Conservation (phyloP, 1,140 invertebrate genomes). For the Drosophila subpulchrella region DNA sequence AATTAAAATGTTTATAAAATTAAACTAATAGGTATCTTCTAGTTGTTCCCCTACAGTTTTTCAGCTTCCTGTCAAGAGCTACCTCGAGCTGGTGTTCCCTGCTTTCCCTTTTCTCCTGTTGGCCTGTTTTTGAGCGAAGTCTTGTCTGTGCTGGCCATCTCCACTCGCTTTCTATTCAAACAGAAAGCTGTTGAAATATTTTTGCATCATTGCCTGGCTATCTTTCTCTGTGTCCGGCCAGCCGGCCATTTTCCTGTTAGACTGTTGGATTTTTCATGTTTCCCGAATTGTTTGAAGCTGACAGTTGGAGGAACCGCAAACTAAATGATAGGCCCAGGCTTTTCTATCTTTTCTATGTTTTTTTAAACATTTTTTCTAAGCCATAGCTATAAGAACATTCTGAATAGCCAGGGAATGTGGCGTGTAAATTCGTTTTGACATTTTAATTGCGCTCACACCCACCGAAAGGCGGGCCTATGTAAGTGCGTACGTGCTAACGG, state of each 20-base stretch:
- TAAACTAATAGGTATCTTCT: neutral
- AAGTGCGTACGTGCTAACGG: constrained; percentile 29
- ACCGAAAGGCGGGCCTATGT: neutral
- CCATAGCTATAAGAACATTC: neutral
- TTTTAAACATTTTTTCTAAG: neutral
- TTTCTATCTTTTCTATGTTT: neutral
- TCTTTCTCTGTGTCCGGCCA: constrained; percentile 42
- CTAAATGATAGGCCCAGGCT: constrained; percentile 56
- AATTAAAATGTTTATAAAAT: too few species aligned
- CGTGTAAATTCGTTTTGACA: constrained; percentile 55
- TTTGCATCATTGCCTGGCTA: constrained; percentile 44
- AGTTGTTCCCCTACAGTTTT: neutral
- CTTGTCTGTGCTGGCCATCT: constrained; percentile 40
- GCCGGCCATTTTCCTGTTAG: constrained; percentile 58
- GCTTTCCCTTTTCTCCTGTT: constrained; percentile 1
- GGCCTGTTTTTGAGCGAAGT: constrained; percentile 35
- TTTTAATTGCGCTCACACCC: constrained; percentile 66
- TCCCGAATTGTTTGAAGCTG: constrained; percentile 40
- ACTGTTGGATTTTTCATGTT: constrained; percentile 18
- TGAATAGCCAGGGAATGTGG: constrained; percentile 35
- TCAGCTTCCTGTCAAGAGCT: constrained; percentile 1
- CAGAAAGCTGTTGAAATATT: constrained; percentile 46
- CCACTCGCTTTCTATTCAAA: constrained; percentile 23
- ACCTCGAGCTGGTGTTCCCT: neutral
- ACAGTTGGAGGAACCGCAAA: constrained; percentile 51